Conservation (phyloP, 2,113 vertebrate species). For the Neoarius graeffei region DNA sequence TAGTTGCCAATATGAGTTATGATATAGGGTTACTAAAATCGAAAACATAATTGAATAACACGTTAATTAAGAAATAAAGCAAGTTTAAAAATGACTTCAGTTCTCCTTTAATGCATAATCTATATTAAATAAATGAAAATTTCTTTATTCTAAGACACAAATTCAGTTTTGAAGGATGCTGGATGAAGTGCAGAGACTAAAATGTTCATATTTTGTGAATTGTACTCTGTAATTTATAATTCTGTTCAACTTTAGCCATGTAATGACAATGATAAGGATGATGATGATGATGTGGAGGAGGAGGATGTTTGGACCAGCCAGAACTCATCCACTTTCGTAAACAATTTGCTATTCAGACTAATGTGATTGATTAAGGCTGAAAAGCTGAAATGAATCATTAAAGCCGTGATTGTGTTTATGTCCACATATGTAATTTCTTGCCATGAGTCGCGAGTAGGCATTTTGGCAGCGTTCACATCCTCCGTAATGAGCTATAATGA, state of each 20-base stretch:
- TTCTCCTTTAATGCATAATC: no score
- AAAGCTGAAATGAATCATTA: conserved; percentile 11
- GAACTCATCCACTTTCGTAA: background rate
- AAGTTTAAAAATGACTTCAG: no score
- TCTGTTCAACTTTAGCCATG: background rate
- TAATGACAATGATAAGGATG: background rate
- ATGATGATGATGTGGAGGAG: no score
- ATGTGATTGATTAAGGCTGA: background rate
- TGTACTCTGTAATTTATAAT: background rate
- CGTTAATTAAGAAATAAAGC: no score
- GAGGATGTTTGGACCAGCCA: background rate
- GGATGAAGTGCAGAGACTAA: background rate
- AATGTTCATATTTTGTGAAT: background rate
- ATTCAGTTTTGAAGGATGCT: background rate
- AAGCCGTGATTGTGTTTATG: background rate
- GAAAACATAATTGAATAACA: no score
- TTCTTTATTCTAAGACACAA: no score
- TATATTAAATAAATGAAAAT: no score
- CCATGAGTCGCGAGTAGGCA: background rate
- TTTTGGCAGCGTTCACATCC: background rate
- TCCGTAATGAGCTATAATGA: conserved; percentile 28
- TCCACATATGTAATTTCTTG: conserved; percentile 1
- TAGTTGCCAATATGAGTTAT: no score
- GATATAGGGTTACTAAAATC: no score
- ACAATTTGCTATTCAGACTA: background rate